These are phyloP conservation scores for Octonoba sinensis DNA, from an alignment of 2,888 invertebrate species.

Conservation along the genomic window DNA sequence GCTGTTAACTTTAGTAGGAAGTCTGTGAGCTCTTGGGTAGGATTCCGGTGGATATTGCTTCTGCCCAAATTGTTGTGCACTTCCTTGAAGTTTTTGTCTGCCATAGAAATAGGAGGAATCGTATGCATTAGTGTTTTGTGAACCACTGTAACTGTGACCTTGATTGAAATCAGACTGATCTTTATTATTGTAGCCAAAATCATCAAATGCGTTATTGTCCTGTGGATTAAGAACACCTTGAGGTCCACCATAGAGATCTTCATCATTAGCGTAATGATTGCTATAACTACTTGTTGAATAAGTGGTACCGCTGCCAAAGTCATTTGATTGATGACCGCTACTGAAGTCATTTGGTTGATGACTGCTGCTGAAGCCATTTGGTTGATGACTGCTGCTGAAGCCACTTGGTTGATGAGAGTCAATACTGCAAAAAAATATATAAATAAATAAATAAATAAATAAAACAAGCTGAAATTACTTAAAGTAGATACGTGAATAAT, in stretches of 20 bases:
- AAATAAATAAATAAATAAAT: too few species aligned
- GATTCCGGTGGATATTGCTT: conserved; percentile 20
- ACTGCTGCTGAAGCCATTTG: not conserved
- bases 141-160: conserved; percentile 17
- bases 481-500: too few species aligned
- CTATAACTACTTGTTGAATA: conserved; percentile 6
- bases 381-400: not conserved
- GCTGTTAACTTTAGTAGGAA: conserved; percentile 1
- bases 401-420: conserved; percentile 15
- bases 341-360: not conserved
- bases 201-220: not conserved
- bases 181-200: conserved; percentile 8
- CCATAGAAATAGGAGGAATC: conserved; percentile 18
- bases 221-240: not conserved
- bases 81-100: conserved; percentile 17
- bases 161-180: conserved; percentile 11
- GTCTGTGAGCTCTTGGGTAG: conserved; percentile 39
- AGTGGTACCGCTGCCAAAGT: not conserved
- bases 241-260: conserved; percentile 7
- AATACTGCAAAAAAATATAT: conserved; percentile 38
- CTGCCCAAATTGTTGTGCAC: not conserved
- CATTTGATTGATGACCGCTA: not conserved
- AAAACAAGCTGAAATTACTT: not conserved
- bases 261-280: conserved; percentile 22
- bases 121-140: conserved; percentile 24